Conservation (phyloP, 2,113 vertebrate species). For the Trogon melanurus region DNA sequence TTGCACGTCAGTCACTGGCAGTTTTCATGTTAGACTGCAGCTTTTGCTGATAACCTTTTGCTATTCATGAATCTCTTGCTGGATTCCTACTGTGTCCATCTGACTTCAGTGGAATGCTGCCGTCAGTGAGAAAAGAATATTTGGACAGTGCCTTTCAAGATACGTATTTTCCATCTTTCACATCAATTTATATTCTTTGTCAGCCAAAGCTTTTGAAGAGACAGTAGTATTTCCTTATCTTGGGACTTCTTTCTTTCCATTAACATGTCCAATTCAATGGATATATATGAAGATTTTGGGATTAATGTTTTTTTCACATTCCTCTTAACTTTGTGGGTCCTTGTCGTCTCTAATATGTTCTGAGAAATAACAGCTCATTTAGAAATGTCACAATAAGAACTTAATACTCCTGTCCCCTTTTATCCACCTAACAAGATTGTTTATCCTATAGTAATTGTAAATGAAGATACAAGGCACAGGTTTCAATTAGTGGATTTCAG, state of each 20-base stretch:
- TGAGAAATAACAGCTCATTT: background rate
- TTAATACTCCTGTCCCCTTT: background rate
- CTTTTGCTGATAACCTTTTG: constrained; percentile 1
- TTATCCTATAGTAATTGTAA: background rate
- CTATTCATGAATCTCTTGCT: background rate
- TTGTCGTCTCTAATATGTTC: background rate
- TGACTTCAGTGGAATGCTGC: background rate
- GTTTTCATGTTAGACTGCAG: background rate
- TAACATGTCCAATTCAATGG: background rate
- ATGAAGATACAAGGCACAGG: background rate
- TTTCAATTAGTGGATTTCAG: background rate
- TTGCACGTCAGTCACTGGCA: background rate
- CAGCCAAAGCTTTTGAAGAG: background rate
- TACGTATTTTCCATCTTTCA: background rate
- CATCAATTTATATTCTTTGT: background rate
- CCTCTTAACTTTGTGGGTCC: background rate
- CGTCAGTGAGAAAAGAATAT: background rate
- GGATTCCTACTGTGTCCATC: background rate
- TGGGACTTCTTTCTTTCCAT: background rate
- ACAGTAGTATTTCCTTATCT: background rate
- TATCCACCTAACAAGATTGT: background rate
- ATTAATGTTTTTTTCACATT: background rate
- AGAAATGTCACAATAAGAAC: background rate
- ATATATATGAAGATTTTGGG: accelerated
- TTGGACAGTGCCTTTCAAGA: background rate